Base-by-base conservation (phyloP, 2,888 invertebrate genomes). In the Stenodema calcarata region DNA sequence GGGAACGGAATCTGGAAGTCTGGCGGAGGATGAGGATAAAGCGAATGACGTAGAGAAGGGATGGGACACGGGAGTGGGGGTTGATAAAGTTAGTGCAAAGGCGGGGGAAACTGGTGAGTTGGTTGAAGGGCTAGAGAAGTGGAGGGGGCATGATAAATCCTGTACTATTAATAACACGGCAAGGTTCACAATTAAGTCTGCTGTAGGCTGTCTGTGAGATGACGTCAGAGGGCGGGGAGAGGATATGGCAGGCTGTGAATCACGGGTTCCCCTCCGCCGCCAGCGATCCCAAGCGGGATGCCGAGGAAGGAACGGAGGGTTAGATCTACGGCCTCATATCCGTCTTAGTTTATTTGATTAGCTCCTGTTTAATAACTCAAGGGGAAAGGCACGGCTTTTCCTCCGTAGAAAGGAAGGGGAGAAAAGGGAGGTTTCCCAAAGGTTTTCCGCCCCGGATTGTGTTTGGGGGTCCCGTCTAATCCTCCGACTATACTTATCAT, bases 301-400 rank as follows among this genome's bases (percentile, higher is more conserved):
- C 80, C 16, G 14, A 27, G 80, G 47, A 27, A 28, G 54, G 80
- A 28, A 30, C 12, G 54, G 75, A 84, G 75, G 27, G 73, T 47
- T 70, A 84, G 84, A 84, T 73, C 70, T 84, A 84, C 84, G 84
- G 84, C 73, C 84, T 84, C 84, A 84, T 84, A 84, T 84, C 84
- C 84, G 84, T 84, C 84, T 84, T 84, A 84, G 84, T 84, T 84
- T 84, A 84, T 84, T 84, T 84, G 84, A 84, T 84, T 84, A 84
- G 84, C 84, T 84, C 84, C 75, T 84, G 84, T 84, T 84, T 84
- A 84, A 84, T 84, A 84, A 84, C 84, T 84, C 82, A 82, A 82
- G 30, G 18, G 62, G 47, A 69, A 62, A 18, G 28, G 82, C 11
- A 18, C 18, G 18, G 78, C n/a, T 76, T 47, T 79, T 44, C 28